Percentiles rank a stretch among this genome's conserved stretches.
phyloP scores from a whole-genome alignment of 1,140 invertebrate genomes.

The Teleogryllus occipitalis region DNA sequence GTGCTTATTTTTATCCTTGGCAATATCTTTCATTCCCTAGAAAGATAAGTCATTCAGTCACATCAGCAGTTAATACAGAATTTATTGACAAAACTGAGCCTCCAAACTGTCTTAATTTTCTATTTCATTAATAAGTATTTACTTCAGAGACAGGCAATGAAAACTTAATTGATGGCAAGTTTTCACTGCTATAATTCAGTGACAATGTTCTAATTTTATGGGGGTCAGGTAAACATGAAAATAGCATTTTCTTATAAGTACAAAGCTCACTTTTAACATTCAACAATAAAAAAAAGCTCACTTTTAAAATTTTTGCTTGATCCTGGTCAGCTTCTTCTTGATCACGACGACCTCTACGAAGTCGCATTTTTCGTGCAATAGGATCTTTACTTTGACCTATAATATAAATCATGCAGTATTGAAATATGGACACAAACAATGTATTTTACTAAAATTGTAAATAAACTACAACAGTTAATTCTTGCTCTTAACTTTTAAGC shows the following conservation, averaged over 20 bases:
- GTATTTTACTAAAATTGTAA: neutral
- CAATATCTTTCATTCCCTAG: conserved; percentile 93
- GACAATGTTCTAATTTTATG: neutral
- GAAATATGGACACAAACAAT: neutral
- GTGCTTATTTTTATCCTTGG: conserved; percentile 74
- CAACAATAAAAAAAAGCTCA: conserved; percentile 28
- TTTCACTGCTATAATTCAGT: no score
- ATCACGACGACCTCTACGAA: conserved; percentile 62
- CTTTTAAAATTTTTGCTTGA: conserved; percentile 89
- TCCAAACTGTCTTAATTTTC: neutral
- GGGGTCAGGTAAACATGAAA: neutral
- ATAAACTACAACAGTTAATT: no score
- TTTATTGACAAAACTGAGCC: neutral
- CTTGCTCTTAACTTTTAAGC: no score
- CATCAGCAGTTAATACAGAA: conserved; percentile 12
- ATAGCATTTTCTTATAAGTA: neutral
- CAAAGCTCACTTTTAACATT: neutral
- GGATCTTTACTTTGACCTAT: conserved; percentile 58
- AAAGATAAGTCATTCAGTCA: conserved; percentile 27
- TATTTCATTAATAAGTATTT: neutral
- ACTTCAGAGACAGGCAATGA: no score
- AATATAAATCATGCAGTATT: neutral
- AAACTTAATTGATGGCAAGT: no score
- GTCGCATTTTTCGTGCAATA: conserved; percentile 83
- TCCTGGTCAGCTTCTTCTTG: conserved; percentile 80